Evolutionary conservation across 2,888 invertebrate genomes (phyloP), one percentile per base, ranked within the genome.

Genomic region (Microchrysa polita): DNA sequence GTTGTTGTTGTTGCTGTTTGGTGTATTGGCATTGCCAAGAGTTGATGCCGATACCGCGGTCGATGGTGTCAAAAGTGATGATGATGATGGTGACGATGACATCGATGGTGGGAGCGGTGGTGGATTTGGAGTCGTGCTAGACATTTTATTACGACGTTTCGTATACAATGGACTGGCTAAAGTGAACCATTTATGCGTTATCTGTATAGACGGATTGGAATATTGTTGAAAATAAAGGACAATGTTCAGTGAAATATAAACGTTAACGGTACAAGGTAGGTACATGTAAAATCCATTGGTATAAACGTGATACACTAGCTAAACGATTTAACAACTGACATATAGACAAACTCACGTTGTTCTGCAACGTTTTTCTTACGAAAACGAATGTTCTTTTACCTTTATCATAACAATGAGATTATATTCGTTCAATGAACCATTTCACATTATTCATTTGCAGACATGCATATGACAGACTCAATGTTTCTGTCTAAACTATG

Each of bases 61-160:
- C 12, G 65, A 48, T 14, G 48, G 20, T n/a, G 44, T 9, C 5
- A 34, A 1, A 18, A 44, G 14, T 23, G 40, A 40, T n/a, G 61
- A n/a, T 14, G 61, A 40, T 44, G 65, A 2, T 60, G 48, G 2
- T 12, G 67, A 23, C 27, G 67, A n/a, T 22, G 27, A 34, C 27
- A 53, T 2, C 1, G 48, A 16, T 34, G 67, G 67, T 40, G 69
- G 57, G 2, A 57, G 57, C 20, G 55, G 55, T 40, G 69, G 69
- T 5, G 57, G 69, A 20, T 55, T 69, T 69, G 65, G 65, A 14
- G 69, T 69, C 40, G 57, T 57, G 69, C 55, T 69, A n/a, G 69
- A 69, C 69, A 69, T 69, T 57, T 69, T 69, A 55, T 55, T 55
- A 20, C 55, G 69, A 69, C 69, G 69, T 57, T 69, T 69, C 57